Percentiles rank a stretch among this genome's conserved stretches.
phyloP scores from a whole-genome alignment of 2,888 invertebrate genomes.

The Xestia sexstrigata region DNA sequence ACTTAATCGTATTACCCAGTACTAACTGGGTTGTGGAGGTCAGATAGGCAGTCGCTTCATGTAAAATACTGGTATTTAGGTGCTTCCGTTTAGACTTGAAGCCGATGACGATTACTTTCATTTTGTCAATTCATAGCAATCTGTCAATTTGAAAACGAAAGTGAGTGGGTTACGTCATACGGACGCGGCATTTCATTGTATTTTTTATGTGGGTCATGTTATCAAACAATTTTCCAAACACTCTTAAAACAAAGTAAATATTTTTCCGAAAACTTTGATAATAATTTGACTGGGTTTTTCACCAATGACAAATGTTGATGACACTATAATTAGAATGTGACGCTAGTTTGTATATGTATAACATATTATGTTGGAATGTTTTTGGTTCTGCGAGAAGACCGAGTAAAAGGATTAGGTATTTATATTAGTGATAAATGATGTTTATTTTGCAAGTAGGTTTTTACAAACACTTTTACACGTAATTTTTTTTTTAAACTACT shows the following conservation, averaged over 20 bases:
- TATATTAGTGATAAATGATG: no score
- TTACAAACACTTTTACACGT: no score
- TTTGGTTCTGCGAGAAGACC: no score
- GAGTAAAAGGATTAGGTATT: no score
- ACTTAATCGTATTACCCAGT: no score
- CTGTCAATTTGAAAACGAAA: neutral
- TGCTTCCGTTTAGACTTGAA: no score
- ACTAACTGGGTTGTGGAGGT: neutral
- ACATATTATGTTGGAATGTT: no score
- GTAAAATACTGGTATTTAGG: no score
- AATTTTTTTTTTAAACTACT: no score
- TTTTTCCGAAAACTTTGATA: neutral
- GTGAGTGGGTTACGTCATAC: neutral
- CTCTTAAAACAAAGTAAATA: conserved; percentile 3
- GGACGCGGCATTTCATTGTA: neutral
- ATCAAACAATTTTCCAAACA: neutral
- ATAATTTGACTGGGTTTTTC: conserved; percentile 25
- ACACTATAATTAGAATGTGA: neutral
- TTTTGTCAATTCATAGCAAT: no score
- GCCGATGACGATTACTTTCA: neutral
- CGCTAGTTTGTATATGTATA: neutral
- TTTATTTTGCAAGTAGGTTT: no score
- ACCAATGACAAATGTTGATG: neutral
- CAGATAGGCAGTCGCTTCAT: no score
- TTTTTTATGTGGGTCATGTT: neutral